Conservation (phyloP, 2,888 invertebrate genomes). For the Oconnorella tubifera region DNA sequence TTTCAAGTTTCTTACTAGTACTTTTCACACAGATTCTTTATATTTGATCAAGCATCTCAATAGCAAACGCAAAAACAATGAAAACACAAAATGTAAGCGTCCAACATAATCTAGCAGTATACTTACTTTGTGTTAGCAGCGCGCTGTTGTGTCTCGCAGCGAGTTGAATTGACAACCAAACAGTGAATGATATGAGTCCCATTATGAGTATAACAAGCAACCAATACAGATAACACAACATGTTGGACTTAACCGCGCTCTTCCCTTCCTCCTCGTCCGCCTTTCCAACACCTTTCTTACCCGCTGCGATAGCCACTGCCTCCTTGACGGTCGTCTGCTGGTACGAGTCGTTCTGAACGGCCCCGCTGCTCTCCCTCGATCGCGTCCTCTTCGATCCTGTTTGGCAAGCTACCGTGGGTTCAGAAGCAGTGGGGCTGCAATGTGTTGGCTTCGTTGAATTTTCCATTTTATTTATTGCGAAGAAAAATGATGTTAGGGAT, state of each 20-base stretch:
- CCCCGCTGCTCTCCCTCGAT: slow-evolving; percentile 15
- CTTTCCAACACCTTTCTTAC: slow-evolving; percentile 20
- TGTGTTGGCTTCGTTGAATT: no score
- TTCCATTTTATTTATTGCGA: no score
- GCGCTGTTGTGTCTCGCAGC: slow-evolving; percentile 22
- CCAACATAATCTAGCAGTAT: no score
- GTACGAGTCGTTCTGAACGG: slow-evolving; percentile 17
- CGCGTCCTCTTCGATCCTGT: no score
- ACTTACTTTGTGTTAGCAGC: slow-evolving; percentile 7
- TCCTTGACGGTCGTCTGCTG: slow-evolving; percentile 26
- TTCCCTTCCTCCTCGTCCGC: slow-evolving; percentile 19
- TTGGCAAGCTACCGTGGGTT: no score
- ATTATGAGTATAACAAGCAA: slow-evolving; percentile 26
- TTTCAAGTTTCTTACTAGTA: no score
- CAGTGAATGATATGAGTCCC: slow-evolving; percentile 29
- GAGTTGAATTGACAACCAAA: slow-evolving; percentile 30
- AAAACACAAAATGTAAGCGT: no score
- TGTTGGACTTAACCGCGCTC: slow-evolving; percentile 22
- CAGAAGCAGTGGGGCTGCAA: no score
- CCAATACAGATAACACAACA: slow-evolving; percentile 31
- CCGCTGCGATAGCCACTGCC: slow-evolving; percentile 25
- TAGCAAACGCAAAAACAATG: no score
- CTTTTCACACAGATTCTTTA: no score
- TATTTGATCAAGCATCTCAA: no score
- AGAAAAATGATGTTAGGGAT: no score